Conservation (phyloP, 2,888 invertebrate genomes). For the Trichopoda pennipes region DNA sequence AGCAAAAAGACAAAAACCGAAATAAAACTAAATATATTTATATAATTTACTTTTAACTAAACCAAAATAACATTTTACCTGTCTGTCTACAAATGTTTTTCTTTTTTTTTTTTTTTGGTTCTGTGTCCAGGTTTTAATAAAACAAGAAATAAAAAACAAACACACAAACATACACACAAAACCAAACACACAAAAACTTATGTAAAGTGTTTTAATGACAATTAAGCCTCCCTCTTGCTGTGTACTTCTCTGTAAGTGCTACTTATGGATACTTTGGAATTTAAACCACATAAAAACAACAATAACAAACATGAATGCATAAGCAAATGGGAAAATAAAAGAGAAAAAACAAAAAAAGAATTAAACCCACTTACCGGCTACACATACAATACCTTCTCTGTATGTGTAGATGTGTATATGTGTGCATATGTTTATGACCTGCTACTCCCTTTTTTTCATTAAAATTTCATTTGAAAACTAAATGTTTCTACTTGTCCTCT, state of each 20-base stretch:
- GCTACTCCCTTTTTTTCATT: slow-evolving; percentile 53
- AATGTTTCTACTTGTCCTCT: slow-evolving; percentile 49
- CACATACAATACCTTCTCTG: no score
- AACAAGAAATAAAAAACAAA: not conserved
- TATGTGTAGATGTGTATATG: not conserved
- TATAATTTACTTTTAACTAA: slow-evolving; percentile 8
- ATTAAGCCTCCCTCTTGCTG: slow-evolving; percentile 59
- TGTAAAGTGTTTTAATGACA: slow-evolving; percentile 67
- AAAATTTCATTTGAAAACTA: slow-evolving; percentile 66
- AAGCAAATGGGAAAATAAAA: no score
- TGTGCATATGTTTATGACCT: not conserved
- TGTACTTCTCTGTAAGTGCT: slow-evolving; percentile 24
- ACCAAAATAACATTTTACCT: slow-evolving; percentile 56
- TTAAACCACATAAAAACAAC: slow-evolving; percentile 51
- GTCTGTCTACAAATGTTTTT: slow-evolving; percentile 44
- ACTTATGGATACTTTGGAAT: slow-evolving; percentile 52
- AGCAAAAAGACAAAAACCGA: slow-evolving; percentile 41
- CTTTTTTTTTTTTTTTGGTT: slow-evolving; percentile 13
- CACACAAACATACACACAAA: no score
- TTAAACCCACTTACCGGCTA: slow-evolving; percentile 43
- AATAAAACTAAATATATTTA: no score
- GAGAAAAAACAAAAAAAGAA: slow-evolving; percentile 16
- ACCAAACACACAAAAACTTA: not conserved
- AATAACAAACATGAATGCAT: slow-evolving; percentile 22
- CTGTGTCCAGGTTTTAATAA: not conserved